Conservation (phyloP, 2,797 vertebrate species). For the Oreonectes daqikongensis region DNA sequence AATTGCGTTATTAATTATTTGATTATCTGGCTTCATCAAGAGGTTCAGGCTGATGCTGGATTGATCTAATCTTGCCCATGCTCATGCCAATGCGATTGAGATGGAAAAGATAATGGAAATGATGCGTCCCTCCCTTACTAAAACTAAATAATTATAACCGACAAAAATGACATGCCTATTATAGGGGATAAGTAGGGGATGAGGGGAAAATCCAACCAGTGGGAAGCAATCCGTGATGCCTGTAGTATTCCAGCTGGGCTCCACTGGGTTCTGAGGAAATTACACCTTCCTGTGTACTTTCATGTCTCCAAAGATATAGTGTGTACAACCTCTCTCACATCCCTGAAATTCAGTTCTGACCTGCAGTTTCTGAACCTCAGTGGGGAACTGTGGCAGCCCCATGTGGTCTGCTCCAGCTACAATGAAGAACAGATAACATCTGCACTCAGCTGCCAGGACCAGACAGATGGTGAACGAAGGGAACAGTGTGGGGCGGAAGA, state of each 20-base stretch:
- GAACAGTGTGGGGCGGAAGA: background rate
- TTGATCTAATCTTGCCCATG: conserved; percentile 58
- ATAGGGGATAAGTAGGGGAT: background rate
- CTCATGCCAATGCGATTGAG: conserved; percentile 53
- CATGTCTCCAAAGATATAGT: conserved; percentile 1
- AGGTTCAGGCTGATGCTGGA: conserved; percentile 49
- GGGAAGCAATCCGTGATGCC: background rate
- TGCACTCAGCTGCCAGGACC: conserved; percentile 26
- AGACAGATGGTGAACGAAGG: conserved; percentile 44
- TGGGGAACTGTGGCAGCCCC: conserved; percentile 26
- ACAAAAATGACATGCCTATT: conserved; percentile 42
- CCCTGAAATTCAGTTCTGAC: conserved; percentile 18
- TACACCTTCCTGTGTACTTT: conserved; percentile 9
- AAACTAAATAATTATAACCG: conserved; percentile 45
- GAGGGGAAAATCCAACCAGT: background rate
- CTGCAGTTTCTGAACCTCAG: conserved; percentile 2
- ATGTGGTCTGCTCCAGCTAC: conserved; percentile 13
- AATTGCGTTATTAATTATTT: conserved; percentile 59
- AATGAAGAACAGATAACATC: conserved; percentile 47
- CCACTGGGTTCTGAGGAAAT: background rate
- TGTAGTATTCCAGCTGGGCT: background rate
- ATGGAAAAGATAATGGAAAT: conserved; percentile 43
- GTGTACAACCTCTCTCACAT: conserved; percentile 14
- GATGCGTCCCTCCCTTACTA: conserved; percentile 17
- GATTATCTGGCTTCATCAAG: conserved; percentile 57